These are phyloP conservation scores for Stegophylla sp. DNA, from an alignment of 2,888 invertebrate genomes.

Conservation along the genomic window DNA sequence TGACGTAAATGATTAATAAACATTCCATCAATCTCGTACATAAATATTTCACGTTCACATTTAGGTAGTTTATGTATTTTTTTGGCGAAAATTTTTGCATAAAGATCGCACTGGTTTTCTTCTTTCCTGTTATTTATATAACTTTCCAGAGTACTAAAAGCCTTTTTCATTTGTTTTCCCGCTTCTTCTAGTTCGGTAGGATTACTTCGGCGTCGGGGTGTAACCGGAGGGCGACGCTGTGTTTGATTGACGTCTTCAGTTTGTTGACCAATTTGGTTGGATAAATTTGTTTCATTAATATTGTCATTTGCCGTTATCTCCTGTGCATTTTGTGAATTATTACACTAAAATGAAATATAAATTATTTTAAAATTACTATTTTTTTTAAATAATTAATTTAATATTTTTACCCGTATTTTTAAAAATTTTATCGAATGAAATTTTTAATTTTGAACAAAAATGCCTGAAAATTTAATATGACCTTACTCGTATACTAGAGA, in stretches of 20 bases:
- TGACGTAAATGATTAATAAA: slow-evolving; percentile 21
- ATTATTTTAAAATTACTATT: no score
- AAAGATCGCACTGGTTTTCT: slow-evolving; percentile 66
- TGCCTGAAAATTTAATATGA: slow-evolving; percentile 16
- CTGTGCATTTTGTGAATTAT: neutral
- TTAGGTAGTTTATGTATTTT: slow-evolving; percentile 67
- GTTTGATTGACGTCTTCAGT: neutral
- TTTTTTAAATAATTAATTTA: no score
- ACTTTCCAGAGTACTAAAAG: slow-evolving; percentile 27
- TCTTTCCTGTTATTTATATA: slow-evolving; percentile 62
- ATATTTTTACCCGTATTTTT: slow-evolving; percentile 9
- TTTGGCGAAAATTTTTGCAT: slow-evolving; percentile 66
- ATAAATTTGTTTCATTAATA: neutral
- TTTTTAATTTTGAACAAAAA: slow-evolving; percentile 10
- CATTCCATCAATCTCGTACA: slow-evolving; percentile 66
- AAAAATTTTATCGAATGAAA: slow-evolving; percentile 11
- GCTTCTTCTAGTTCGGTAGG: slow-evolving; percentile 19
- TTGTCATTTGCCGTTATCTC: neutral
- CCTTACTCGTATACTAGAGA: no score
- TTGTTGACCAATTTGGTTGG: neutral
- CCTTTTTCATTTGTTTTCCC: slow-evolving; percentile 19
- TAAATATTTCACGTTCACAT: slow-evolving; percentile 66
- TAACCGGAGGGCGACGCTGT: neutral
- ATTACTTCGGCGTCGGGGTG: neutral
- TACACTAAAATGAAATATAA: neutral